Percentiles rank a stretch among this genome's conserved stretches.
phyloP scores from a whole-genome alignment of 2,888 invertebrate genomes.

The Habrosyne pyritoides region DNA sequence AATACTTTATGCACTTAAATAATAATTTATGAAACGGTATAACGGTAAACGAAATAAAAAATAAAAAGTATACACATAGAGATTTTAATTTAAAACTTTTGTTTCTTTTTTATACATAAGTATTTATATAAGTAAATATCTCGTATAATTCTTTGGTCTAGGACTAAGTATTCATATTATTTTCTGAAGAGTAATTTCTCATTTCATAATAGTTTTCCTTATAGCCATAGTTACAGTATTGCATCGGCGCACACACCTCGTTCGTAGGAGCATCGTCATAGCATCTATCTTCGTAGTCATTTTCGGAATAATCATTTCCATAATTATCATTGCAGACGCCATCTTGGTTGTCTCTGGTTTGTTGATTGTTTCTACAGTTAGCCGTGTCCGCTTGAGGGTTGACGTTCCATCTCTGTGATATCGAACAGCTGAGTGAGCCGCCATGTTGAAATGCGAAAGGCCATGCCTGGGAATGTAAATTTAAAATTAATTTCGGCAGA shows the following conservation, averaged over 20 bases:
- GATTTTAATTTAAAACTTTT: background rate
- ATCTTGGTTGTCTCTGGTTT: conserved; percentile 34
- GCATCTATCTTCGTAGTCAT: conserved; percentile 68
- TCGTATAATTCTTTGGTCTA: conserved; percentile 10
- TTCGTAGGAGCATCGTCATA: conserved; percentile 59
- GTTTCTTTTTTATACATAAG: too few relatives aligned
- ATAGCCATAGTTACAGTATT: conserved; percentile 71
- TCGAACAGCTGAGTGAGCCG: conserved; percentile 72
- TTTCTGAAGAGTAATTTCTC: conserved; percentile 65
- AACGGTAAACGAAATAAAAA: too few relatives aligned
- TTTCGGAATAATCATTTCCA: conserved; percentile 63
- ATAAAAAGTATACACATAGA: too few relatives aligned
- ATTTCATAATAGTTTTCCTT: conserved; percentile 73
- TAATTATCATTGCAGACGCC: conserved; percentile 46
- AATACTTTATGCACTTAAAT: too few relatives aligned
- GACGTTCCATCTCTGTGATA: conserved; percentile 74
- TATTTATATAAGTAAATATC: background rate
- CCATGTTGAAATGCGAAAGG: conserved; percentile 90
- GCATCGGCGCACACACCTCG: conserved; percentile 52
- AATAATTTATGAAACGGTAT: too few relatives aligned
- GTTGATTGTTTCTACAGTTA: conserved; percentile 29
- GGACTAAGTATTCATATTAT: conserved; percentile 55
- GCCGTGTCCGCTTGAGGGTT: conserved; percentile 44
- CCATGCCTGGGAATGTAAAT: conserved; percentile 87
- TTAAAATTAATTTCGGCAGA: background rate